These are phyloP conservation scores for Abscondita cerata DNA, from an alignment of 2,888 invertebrate species.

Conservation along the genomic window DNA sequence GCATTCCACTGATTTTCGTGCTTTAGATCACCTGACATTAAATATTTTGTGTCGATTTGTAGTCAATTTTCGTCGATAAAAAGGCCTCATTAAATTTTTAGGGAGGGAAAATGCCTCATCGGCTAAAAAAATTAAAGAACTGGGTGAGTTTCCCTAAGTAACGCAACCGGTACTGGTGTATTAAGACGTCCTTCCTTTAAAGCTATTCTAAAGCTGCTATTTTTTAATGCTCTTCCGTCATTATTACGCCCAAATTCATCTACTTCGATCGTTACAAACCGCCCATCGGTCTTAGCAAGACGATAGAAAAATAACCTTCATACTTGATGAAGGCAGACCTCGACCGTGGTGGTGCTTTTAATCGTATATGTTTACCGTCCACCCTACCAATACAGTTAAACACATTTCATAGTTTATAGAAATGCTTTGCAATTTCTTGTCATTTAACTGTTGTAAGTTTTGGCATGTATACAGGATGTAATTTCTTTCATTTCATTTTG, in stretches of 20 bases:
- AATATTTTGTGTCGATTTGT: background rate
- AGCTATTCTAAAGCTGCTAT: too few species aligned
- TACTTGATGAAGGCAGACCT: background rate
- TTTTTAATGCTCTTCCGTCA: background rate
- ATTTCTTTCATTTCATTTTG: background rate
- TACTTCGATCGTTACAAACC: background rate
- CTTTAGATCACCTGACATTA: background rate
- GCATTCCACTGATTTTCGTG: too few species aligned
- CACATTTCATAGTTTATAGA: background rate
- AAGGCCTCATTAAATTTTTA: background rate
- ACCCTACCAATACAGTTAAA: background rate
- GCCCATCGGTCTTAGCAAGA: background rate
- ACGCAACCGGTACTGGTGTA: background rate
- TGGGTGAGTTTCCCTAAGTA: background rate
- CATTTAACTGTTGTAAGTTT: background rate
- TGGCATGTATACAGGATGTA: background rate
- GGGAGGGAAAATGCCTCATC: background rate
- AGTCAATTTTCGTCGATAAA: background rate
- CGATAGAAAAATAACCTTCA: background rate
- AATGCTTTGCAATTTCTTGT: background rate
- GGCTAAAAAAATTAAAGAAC: background rate
- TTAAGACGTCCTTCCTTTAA: background rate
- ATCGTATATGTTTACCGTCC: background rate
- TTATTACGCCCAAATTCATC: background rate
- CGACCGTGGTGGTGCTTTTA: background rate